phyloP scores from a whole-genome alignment of 2,113 vertebrate species.

The Paralichthys olivaceus region DNA sequence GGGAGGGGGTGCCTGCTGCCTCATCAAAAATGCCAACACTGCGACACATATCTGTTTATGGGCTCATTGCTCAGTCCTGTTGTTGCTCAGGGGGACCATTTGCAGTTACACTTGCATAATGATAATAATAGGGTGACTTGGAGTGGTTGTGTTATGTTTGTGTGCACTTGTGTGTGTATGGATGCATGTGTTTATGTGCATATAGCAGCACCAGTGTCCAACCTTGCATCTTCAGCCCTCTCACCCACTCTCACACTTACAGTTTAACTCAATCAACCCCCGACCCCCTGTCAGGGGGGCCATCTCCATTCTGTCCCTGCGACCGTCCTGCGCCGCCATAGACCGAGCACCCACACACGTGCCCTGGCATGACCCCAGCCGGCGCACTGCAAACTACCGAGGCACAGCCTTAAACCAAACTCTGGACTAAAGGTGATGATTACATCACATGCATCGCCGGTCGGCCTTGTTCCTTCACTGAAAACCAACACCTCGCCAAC shows the following conservation, averaged over 20 bases:
- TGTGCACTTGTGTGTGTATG: slow-evolving; percentile 9
- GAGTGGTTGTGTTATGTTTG: slow-evolving; percentile 61
- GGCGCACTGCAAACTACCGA: slow-evolving; percentile 27
- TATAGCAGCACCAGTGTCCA: slow-evolving; percentile 34
- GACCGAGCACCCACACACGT: slow-evolving; percentile 48
- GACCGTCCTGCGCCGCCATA: slow-evolving; percentile 16
- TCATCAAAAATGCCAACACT: slow-evolving; percentile 75
- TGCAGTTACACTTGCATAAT: slow-evolving; percentile 79
- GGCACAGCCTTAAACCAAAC: slow-evolving; percentile 48
- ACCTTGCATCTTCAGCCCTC: slow-evolving; percentile 5
- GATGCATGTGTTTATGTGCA: slow-evolving; percentile 30
- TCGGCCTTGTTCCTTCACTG: slow-evolving; percentile 25
- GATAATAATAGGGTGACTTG: slow-evolving; percentile 77
- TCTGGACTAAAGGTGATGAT: slow-evolving; percentile 66
- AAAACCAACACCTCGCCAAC: slow-evolving; percentile 58
- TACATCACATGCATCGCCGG: slow-evolving; percentile 47
- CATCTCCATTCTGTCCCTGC: slow-evolving; percentile 3
- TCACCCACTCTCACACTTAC: background rate
- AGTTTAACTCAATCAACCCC: slow-evolving; percentile 14
- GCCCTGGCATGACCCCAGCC: slow-evolving; percentile 58
- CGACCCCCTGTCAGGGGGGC: background rate
- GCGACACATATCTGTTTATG: slow-evolving; percentile 72
- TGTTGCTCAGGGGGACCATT: slow-evolving; percentile 75
- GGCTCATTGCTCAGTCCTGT: slow-evolving; percentile 71
- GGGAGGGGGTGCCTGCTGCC: slow-evolving; percentile 49